These are phyloP conservation scores for Alviniconcha strummeri DNA, from an alignment of 2,888 invertebrate species.

Conservation along the genomic window DNA sequence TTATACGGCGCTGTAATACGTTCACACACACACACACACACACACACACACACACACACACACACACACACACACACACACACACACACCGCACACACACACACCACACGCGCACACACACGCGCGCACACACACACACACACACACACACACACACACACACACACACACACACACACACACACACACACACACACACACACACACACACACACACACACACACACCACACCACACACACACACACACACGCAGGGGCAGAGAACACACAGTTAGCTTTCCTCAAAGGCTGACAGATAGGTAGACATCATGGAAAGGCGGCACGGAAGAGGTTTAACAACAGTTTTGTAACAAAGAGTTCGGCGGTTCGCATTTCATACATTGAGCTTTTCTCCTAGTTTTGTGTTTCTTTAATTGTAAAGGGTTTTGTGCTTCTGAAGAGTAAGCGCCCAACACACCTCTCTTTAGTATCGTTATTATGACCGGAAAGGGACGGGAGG, in stretches of 20 bases:
- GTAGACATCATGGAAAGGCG: background rate
- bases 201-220: background rate
- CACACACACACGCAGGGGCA: background rate
- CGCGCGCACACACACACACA: background rate
- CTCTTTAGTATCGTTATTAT: too few species aligned
- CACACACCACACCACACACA: background rate
- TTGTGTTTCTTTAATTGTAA: too few species aligned
- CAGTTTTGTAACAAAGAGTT: too few species aligned
- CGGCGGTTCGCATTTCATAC: too few species aligned
- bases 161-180: background rate
- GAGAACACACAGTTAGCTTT: background rate
- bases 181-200: background rate
- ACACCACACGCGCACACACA: background rate
- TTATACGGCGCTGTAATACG: background rate
- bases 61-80: background rate
- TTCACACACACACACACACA: background rate
- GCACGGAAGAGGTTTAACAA: too few species aligned
- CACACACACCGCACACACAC: background rate
- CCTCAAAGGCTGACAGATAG: background rate
- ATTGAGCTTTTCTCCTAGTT: too few species aligned
- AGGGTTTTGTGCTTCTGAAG: too few species aligned
- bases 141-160: background rate
- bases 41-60: background rate
- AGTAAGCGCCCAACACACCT: too few species aligned
- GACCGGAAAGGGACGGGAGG: too few species aligned